Percentiles rank a stretch among this genome's conserved stretches.
phyloP scores from a whole-genome alignment of 1,140 invertebrate genomes.

The Drosophila gunungcola region DNA sequence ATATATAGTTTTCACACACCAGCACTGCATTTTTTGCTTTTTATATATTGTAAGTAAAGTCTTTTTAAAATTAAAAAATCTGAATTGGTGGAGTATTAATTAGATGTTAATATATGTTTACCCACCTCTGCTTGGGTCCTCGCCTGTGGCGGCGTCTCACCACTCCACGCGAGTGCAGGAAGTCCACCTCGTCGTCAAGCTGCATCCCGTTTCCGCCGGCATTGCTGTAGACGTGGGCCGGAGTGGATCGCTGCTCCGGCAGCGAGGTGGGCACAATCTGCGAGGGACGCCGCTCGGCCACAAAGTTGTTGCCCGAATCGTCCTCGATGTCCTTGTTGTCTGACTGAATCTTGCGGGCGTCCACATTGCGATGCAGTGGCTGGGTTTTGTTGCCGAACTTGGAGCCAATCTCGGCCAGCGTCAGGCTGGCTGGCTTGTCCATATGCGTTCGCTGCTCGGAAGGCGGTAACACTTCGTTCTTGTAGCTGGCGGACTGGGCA shows the following conservation, averaged over 20 bases:
- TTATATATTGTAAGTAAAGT: too few relatives aligned
- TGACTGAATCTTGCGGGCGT: constrained; percentile 83
- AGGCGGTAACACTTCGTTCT: constrained; percentile 67
- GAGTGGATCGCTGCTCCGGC: constrained; percentile 77
- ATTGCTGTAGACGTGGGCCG: constrained; percentile 83
- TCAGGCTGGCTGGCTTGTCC: constrained; percentile 12
- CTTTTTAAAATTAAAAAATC: too few relatives aligned
- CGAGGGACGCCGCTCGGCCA: constrained; percentile 58
- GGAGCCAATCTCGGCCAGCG: constrained; percentile 10
- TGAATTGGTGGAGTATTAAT: too few relatives aligned
- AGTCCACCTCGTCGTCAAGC: constrained; percentile 78
- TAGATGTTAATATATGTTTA: too few relatives aligned
- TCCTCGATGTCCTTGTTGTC: constrained; percentile 84
- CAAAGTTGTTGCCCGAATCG: constrained; percentile 83
- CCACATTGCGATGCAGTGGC: constrained; percentile 71
- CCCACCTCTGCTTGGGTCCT: constrained; percentile 74
- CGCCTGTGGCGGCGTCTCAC: constrained; percentile 74
- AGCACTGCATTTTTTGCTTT: too few relatives aligned
- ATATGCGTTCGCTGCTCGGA: constrained; percentile 16
- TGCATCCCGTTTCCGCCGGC: constrained; percentile 82
- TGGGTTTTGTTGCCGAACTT: constrained; percentile 61
- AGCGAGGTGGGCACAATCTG: constrained; percentile 77
- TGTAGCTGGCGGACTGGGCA: constrained; percentile 60
- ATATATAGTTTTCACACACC: too few relatives aligned
- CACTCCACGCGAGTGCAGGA: constrained; percentile 66